phyloP scores from a whole-genome alignment of 2,113 vertebrate genomes.

The Engraulis encrasicolus region DNA sequence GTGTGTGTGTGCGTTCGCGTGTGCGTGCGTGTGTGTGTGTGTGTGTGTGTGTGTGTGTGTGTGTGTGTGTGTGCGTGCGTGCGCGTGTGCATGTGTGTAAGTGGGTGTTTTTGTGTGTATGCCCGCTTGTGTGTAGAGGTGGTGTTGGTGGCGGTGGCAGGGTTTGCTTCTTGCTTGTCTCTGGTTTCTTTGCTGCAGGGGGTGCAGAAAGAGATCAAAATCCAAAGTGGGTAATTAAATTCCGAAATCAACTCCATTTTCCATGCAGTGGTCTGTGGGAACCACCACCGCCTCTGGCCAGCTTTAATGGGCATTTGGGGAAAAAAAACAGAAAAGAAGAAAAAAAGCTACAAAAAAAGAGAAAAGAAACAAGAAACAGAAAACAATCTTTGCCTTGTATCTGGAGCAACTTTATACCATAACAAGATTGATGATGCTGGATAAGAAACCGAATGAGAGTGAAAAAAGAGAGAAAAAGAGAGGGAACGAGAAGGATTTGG shows the following conservation, averaged over 20 bases:
- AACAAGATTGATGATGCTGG: slow-evolving; percentile 50
- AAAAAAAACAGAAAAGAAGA: background rate
- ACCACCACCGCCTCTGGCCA: slow-evolving; percentile 71
- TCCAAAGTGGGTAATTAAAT: slow-evolving; percentile 72
- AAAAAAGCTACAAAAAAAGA: too few relatives aligned
- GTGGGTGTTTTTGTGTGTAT: background rate
- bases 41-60: background rate
- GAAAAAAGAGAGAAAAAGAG: background rate
- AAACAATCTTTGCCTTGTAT: slow-evolving; percentile 56
- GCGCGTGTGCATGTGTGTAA: background rate
- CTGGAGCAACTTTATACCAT: slow-evolving; percentile 29
- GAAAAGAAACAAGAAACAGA: too few relatives aligned
- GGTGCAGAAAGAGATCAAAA: slow-evolving; percentile 55
- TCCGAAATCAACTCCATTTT: slow-evolving; percentile 71
- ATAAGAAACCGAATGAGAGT: slow-evolving; percentile 21
- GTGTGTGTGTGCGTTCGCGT: background rate
- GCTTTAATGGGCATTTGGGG: slow-evolving; percentile 58
- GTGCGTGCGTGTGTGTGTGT: background rate
- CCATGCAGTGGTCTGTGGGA: slow-evolving; percentile 78
- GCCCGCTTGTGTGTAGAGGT: background rate
- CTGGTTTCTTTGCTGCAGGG: slow-evolving; percentile 9
- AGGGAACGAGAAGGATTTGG: background rate
- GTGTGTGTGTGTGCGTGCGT: too few relatives aligned
- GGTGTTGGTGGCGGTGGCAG: background rate
- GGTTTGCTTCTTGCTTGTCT: too few relatives aligned